A percentile compares a stretch with the other conserved stretches of the same genome.
These are phyloP conservation scores for Eumerus sabulonum DNA, from an alignment of 2,888 invertebrate genomes.

Conservation along the genomic window DNA sequence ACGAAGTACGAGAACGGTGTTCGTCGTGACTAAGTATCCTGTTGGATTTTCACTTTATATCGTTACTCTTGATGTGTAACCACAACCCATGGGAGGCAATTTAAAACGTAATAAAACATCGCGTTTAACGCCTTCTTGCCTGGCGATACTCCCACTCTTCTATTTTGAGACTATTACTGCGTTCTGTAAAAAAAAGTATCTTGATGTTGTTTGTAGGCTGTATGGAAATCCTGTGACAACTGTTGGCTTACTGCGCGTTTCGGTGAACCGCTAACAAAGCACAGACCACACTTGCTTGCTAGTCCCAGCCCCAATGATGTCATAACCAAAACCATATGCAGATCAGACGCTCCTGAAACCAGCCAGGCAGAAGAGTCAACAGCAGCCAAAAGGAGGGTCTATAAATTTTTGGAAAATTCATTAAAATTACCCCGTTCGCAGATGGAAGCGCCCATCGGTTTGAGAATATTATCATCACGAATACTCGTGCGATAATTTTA, in stretches of 20 bases:
- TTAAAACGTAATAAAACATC: slow-evolving; percentile 64
- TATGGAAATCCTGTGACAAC: slow-evolving; percentile 28
- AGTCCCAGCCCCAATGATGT: slow-evolving; percentile 54
- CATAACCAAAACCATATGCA: slow-evolving; percentile 60
- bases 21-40: no score
- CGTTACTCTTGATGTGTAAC: slow-evolving; percentile 7
- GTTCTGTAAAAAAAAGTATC: slow-evolving; percentile 36
- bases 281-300: slow-evolving; percentile 19
- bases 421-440: slow-evolving; percentile 52
- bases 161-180: not conserved
- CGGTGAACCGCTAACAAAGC: slow-evolving; percentile 46
- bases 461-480: slow-evolving; percentile 46
- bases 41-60: not conserved
- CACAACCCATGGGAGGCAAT: slow-evolving; percentile 49
- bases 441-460: slow-evolving; percentile 4
- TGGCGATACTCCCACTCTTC: no score
- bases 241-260: slow-evolving; percentile 22
- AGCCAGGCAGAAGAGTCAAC: not conserved
- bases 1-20: slow-evolving; percentile 7
- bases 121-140: slow-evolving; percentile 44
- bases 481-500: slow-evolving; percentile 66
- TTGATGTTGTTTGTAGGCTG: slow-evolving; percentile 21
- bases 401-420: slow-evolving; percentile 64
- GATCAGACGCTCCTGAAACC: slow-evolving; percentile 13
- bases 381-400: slow-evolving; percentile 6